Percentiles rank a stretch among this genome's conserved stretches.
These are phyloP conservation scores for Drosophila miranda DNA, from an alignment of 1,140 invertebrate species.

Conservation along the genomic window DNA sequence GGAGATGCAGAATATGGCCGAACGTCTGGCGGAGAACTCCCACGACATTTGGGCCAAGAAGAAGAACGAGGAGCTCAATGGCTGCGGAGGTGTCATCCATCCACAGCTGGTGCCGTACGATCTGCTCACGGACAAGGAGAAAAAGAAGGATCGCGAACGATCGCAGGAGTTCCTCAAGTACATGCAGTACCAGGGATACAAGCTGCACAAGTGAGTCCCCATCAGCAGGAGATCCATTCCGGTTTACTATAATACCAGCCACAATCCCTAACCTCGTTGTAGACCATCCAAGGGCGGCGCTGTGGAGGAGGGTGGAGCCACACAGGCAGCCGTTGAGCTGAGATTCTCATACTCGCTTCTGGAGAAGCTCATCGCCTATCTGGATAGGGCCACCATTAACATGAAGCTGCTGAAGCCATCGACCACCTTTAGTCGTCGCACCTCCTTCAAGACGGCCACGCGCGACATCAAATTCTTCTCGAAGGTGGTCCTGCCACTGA, in stretches of 20 bases:
- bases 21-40: constrained; percentile 97
- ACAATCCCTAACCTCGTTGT: constrained; percentile 3
- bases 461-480: constrained; percentile 99
- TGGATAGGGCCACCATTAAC: constrained; percentile 98
- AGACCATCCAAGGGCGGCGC: constrained; percentile 86
- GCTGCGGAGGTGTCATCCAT: constrained; percentile 91
- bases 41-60: constrained; percentile 99
- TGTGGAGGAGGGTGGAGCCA: constrained; percentile 88
- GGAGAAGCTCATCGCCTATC: constrained; percentile 98
- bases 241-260: neutral
- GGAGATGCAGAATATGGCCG: constrained; percentile 99
- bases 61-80: constrained; percentile 94
- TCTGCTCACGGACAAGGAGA: constrained; percentile 98
- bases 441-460: constrained; percentile 96
- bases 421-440: constrained; percentile 94
- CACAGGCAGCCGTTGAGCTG: constrained; percentile 91
- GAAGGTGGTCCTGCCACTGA: constrained; percentile 98
- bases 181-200: constrained; percentile 97
- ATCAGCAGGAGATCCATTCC: neutral
- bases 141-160: constrained; percentile 97
- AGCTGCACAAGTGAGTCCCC: constrained; percentile 87
- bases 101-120: constrained; percentile 99
- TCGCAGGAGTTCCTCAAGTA: constrained; percentile 99
- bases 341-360: constrained; percentile 98
- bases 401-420: constrained; percentile 98